Percentiles rank a stretch among this genome's conserved stretches.
Conservation (phyloP, 2,113 vertebrate species). For the Caloenas nicobarica region DNA sequence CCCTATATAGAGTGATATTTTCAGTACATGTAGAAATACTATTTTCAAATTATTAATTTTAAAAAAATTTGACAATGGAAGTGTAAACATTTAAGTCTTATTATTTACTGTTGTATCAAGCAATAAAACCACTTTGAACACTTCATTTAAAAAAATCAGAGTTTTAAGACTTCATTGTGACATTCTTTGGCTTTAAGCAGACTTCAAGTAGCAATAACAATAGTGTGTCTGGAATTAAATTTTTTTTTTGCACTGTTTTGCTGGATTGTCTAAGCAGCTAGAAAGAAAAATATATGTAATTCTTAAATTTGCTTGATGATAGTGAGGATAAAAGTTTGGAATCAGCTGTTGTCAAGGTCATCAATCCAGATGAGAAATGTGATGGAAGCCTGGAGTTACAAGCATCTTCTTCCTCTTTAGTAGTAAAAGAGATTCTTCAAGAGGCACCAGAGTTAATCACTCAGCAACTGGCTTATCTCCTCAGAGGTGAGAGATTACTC, state of each 20-base stretch:
- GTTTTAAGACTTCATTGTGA: background rate
- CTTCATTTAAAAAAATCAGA: background rate
- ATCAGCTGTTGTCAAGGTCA: conserved; percentile 86
- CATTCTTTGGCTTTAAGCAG: background rate
- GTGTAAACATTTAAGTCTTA: background rate
- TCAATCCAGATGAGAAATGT: conserved; percentile 80
- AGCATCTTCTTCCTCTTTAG: conserved; percentile 78
- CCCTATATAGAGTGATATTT: background rate
- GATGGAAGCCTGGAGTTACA: conserved; percentile 70
- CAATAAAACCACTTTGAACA: background rate
- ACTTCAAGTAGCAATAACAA: background rate
- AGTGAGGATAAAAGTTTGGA: conserved; percentile 86
- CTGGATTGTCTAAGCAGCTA: background rate
- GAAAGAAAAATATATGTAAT: background rate
- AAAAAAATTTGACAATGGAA: background rate
- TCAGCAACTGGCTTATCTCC: conserved; percentile 87
- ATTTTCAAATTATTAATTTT: background rate
- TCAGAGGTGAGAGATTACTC: conserved; percentile 89
- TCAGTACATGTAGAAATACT: background rate
- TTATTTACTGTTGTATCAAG: background rate
- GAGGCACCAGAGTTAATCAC: conserved; percentile 90
- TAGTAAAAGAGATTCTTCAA: conserved; percentile 90
- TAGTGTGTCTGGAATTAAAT: background rate
- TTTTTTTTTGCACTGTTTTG: background rate
- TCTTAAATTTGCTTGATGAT: conserved; percentile 64